Evolutionary conservation across 2,797 vertebrate genomes (phyloP).

Genomic region (Alcedo atthis): DNA sequence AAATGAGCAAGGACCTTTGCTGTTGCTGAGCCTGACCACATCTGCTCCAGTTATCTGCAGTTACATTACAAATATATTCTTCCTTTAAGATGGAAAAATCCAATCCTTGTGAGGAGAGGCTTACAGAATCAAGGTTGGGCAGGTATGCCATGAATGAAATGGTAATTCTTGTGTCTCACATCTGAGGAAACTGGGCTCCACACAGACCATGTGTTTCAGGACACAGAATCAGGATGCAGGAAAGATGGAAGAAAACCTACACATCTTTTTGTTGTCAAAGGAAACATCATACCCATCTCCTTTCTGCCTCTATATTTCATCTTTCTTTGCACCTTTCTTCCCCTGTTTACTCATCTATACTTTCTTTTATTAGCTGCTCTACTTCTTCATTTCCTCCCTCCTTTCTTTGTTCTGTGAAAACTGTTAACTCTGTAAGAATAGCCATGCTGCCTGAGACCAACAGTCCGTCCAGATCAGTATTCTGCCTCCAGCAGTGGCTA

Average conservation of each 20-base stretch:
- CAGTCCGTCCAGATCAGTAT: background rate
- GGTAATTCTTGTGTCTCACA: constrained; percentile 35
- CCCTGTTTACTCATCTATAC: background rate
- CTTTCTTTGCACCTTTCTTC: background rate
- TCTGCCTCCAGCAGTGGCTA: background rate
- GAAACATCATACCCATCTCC: background rate
- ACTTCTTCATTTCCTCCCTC: background rate
- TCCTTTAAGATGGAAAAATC: constrained; percentile 41
- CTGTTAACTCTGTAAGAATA: background rate
- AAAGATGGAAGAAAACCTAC: constrained; percentile 21
- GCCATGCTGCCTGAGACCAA: background rate
- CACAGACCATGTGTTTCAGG: constrained; percentile 1
- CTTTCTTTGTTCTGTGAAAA: background rate
- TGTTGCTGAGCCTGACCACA: constrained; percentile 32
- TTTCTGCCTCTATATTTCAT: background rate
- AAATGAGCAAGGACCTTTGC: constrained; percentile 10
- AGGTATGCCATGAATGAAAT: constrained; percentile 50
- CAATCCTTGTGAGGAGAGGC: constrained; percentile 35
- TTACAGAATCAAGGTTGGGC: constrained; percentile 43
- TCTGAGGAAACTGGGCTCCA: constrained; percentile 7
- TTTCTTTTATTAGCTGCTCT: background rate
- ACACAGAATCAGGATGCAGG: constrained; percentile 19
- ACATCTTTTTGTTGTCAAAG: background rate
- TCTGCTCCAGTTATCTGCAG: constrained; percentile 9
- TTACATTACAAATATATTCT: background rate